phyloP scores from a whole-genome alignment of 2,888 invertebrate genomes.

The Callimorpha dominula region DNA sequence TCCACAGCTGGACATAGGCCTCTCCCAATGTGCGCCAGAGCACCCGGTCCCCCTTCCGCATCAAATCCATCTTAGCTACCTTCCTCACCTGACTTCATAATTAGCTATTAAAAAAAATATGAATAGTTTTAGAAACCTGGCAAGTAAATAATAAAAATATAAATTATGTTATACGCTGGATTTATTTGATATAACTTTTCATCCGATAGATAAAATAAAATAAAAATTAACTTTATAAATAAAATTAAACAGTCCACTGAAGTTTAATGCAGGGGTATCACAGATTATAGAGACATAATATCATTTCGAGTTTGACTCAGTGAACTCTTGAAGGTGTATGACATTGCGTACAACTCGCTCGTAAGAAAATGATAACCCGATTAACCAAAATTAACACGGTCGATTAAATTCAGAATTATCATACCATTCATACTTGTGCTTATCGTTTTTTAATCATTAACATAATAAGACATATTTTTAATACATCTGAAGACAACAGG shows the following conservation, averaged over 20 bases:
- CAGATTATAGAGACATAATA: not conserved
- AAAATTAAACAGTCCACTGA: not conserved
- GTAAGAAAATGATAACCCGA: constrained; percentile 8
- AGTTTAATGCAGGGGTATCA: constrained; percentile 4
- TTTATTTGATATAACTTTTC: not conserved
- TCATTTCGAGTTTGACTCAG: constrained; percentile 11
- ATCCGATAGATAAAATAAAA: not conserved
- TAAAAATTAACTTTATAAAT: not conserved
- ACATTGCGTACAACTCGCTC: constrained; percentile 9
- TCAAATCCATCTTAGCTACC: no score
- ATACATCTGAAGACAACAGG: not conserved
- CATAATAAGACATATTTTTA: not conserved
- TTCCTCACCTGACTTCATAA: no score
- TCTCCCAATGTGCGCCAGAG: no score
- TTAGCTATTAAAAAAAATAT: no score
- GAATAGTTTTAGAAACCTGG: not conserved
- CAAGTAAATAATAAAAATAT: not conserved
- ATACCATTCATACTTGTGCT: constrained; percentile 9
- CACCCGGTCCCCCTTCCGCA: no score
- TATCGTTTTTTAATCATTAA: constrained; percentile 7
- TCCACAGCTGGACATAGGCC: no score
- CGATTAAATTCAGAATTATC: constrained; percentile 3
- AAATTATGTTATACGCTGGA: not conserved
- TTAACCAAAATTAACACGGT: constrained; percentile 11
- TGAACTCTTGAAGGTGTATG: constrained; percentile 12